These are phyloP conservation scores for Dinothrombium tinctorium DNA, from an alignment of 1,140 invertebrate genomes.

Conservation along the genomic window DNA sequence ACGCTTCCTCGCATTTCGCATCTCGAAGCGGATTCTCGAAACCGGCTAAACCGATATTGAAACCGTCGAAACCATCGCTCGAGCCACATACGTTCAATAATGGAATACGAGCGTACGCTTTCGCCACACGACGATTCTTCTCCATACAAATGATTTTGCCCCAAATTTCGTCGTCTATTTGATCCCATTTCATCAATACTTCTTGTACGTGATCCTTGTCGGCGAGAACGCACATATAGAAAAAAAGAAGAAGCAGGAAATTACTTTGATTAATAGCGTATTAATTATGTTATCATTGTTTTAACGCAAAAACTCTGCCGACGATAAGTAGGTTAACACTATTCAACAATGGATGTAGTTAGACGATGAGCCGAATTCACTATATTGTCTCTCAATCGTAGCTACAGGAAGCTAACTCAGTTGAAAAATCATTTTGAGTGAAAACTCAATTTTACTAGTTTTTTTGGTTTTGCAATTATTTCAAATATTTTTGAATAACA, in stretches of 20 bases:
- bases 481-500: no score
- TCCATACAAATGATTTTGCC: slow-evolving; percentile 88
- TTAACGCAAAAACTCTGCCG: no score
- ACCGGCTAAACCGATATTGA: slow-evolving; percentile 43
- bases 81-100: slow-evolving; percentile 85
- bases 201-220: slow-evolving; percentile 94
- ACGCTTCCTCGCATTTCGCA: slow-evolving; percentile 65
- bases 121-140: slow-evolving; percentile 68
- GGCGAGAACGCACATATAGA: slow-evolving; percentile 12
- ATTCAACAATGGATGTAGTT: no score
- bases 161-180: slow-evolving; percentile 93
- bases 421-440: no score
- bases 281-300: no score
- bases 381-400: no score
- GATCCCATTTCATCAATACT: slow-evolving; percentile 77
- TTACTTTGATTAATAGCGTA: no score
- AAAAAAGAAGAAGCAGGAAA: not conserved
- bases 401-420: no score
- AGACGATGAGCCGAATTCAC: no score
- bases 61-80: slow-evolving; percentile 84
- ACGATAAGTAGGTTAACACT: no score
- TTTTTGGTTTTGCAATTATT: no score
- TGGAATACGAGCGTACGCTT: slow-evolving; percentile 75
- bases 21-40: slow-evolving; percentile 86
- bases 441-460: no score